Evolutionary conservation across 2,113 vertebrate species (phyloP), one percentile per base, ranked within the genome.

Genomic region (Panthera uncia): DNA sequence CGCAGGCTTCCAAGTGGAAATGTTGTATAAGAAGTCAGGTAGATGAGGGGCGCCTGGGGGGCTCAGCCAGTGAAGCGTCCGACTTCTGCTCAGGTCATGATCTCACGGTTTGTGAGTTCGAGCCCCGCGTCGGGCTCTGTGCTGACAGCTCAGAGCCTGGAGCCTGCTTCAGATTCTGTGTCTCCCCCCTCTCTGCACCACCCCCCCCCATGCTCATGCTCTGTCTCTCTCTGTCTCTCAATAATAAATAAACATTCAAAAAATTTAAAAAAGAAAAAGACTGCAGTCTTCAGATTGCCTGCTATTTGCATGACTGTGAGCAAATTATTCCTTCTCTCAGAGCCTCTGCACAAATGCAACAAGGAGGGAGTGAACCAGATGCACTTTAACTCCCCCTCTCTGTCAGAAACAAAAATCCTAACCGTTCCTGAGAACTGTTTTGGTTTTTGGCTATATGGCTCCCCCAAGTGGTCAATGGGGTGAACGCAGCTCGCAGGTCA

Each of bases 381-480:
- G 19, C 79, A 63, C 45, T 68, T 76, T 79, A 38, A 74, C 29
- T 48, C 21, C 84, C 16, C 31, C 3, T n/a, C 31, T 78, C 31
- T 31, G 36, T 23, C 31, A 57, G 63, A 15, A 4, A 33, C 50
- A 71, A 88, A 91, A 63, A 15, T 19, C 65, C 45, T 4, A 52
- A 15, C 23, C 25, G 18, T 74, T 10, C 63, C 63, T 29, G 19
- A 68, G 11, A 78, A n/a, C 11, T 1, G 29, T 13, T 41, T 71
- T 65, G 33, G 91, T 94, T 89, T 76, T 57, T 13, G 45, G 74
- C 74, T 82, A 16, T 55, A 68, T 87, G 85, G 91, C 93, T 57
- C 97, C 96, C 52, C 82, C 97, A 95, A 61, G 96, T 94, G 97
- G 71, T 14, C 21, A 50, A 15, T 14, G 1, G 4, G 5, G 79